Evolutionary conservation across 2,888 invertebrate genomes (phyloP), one percentile per base, ranked within the genome.

Genomic region (Harpagoxenus sublaevis): DNA sequence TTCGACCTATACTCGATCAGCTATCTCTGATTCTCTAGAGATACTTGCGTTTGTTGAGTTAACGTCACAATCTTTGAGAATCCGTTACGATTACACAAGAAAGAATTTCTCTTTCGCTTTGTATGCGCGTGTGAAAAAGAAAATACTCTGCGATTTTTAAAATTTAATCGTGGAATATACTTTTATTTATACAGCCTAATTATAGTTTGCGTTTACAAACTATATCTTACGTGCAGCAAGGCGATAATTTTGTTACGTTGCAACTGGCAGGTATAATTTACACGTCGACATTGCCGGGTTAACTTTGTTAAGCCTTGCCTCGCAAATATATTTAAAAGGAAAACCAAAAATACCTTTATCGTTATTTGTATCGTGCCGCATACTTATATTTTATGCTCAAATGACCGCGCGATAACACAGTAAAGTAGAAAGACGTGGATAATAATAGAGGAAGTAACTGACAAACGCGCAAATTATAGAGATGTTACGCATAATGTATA

Each of bases 391-490:
- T 78, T 62, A 71, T 45, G 35, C 6, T 60, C 48, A 73, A 81
- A 53, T 60, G 23, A 51, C 53, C 31, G 39, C 23, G 53, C 57
- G 74, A 65, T 63, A 74, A 42, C 65, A 53, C 31, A 35, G 48
- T 8, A 48, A 78, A 81, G 60, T 66, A 35, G 23, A 73, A 79
- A 18, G 39, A 62, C 28, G 39, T 28, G 60, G 60, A 39, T 79
- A 79, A 73, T 39, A 31, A 73, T 60, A 39, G 73, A 71, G 60
- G 60, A 79, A 79, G 60, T 79, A 79, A 79, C 57, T 73, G 73
- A 79, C 79, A 79, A 79, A 79, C 73, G 35, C 23, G 73, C 60
- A 73, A 79, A 79, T 79, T 79, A 79, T 62, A 71, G 39, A 79
- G 73, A 79, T 48, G 48, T 60, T 62, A 51, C 45, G 60, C 73